phyloP scores from a whole-genome alignment of 2,797 vertebrate genomes.

The Pyrocephalus nanus region DNA sequence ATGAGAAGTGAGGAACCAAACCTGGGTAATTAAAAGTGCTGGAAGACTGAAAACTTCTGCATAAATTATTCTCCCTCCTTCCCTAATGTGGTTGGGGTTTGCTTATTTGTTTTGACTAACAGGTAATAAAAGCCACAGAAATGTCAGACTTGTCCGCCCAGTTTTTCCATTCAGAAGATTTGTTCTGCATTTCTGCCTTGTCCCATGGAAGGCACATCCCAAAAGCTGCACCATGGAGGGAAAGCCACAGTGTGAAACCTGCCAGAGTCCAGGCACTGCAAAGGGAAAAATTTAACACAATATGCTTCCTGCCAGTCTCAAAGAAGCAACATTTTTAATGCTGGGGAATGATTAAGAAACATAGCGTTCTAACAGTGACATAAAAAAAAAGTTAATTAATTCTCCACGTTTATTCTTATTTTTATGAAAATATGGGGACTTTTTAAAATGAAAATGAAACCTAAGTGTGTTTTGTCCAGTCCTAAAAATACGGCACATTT shows the following conservation, averaged over 20 bases:
- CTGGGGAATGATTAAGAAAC: neutral
- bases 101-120: slow-evolving; percentile 41
- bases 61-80: neutral
- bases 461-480: neutral
- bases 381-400: neutral
- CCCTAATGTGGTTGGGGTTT: neutral
- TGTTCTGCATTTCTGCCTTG: neutral
- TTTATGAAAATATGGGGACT: neutral
- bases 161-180: slow-evolving; percentile 38
- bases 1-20: neutral
- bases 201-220: neutral
- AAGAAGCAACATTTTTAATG: neutral
- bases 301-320: neutral
- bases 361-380: neutral
- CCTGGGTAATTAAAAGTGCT: neutral
- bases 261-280: neutral
- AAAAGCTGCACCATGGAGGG: neutral
- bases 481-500: neutral
- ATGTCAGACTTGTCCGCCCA: neutral
- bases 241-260: neutral
- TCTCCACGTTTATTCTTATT: neutral
- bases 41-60: neutral
- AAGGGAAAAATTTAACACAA: neutral
- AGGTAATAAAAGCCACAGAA: slow-evolving; percentile 38
- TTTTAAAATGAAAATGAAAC: neutral